Base-by-base conservation (phyloP, 2,797 vertebrate genomes). In the Kryptopterus vitreolus region DNA sequence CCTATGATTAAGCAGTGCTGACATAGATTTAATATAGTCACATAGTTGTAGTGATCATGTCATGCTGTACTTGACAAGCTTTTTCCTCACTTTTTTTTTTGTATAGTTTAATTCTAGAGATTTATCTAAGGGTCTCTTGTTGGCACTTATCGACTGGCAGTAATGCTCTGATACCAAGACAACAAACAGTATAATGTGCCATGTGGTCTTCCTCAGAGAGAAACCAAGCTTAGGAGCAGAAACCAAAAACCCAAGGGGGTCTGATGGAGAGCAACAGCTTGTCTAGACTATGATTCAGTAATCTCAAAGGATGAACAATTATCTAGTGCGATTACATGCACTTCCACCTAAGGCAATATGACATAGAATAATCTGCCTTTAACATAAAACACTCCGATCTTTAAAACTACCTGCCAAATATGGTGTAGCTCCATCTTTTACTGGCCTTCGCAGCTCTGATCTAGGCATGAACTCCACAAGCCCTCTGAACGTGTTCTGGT, bases 291-390 rank as follows among this genome's bases (percentile, higher is more conserved):
- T 89, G 85, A 85, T 86, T 78, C 72, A 68, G 46, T 61, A 38
- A 55, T 80, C 91, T 85, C 86, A 12, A 6, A 33, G 61, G 91
- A 87, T 33, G 61, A 78, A 86, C 83, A 88, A 90, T 92, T 88
- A 92, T 79, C 62, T 75, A 81, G 53, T 53, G 68, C 86, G 85
- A 88, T 87, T 84, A 83, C 88, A 89, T 87, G 88, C 83, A 78
- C 79, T 80, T 82, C 83, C 83, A 85, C 81, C 50, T 92, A 91
- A 94, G 92, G 91, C 91, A 92, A 92, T 89, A 59, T 77, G 16
- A 22, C 71, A 66, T 80, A 35, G 50, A 33, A 50, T 16, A 35
- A 16, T 16, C 62, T 68, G 35, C 52, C 58, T 53, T 75, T 62
- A 58, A 1, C 26, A 48, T 18, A 53, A 65, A 43, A 43, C 38